Base-by-base conservation (phyloP, 30 jellyfish, hydroid and myxozoan genomes). In the Aurelia aurita region DNA sequence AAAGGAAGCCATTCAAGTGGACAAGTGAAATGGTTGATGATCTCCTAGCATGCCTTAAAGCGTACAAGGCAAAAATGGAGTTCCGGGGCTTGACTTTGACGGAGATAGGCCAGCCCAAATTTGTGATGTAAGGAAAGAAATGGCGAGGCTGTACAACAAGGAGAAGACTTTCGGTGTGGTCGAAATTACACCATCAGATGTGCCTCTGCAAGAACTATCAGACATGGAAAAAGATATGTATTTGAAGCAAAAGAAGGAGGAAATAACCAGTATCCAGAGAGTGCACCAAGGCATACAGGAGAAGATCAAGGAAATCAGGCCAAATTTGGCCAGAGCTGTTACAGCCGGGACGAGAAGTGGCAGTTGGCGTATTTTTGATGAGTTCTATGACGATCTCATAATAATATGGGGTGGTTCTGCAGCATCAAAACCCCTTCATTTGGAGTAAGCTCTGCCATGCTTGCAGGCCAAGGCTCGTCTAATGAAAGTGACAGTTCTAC, bases 381-480 rank as follows among this genome's bases (percentile, higher is more conserved):
- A 77, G 58, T 31, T 77, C 34, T 62, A 77, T 77, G 89, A 62
- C 22, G 66, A 77, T 27, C 79, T 77, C 12, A 57, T 58, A 58
- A 44, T 49, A 29, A 77, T 77, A 58, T 28, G 79, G 89, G 54
- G 67, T 77, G 89, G 89, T 44, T 77, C 89, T 60, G 79, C 79
- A 8, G 89, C 89, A 39, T 62, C 79, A 60, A 61, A 59, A 26
- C 79, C 79, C 49, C 79, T 60, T 39, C 79, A n/a, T 77, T 77
- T 77, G 80, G 89, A 58, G 67, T 77, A 21, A 77, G 79, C 89
- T 77, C 79, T 58, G 44, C 67, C 67, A 71, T 71, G 69, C 44
- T 71, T 71, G 26, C 83, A 28, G 80, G 14, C 61, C 58, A 71
- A 43, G 45, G 68, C 47, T 71, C 69, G 35, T 34, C 69, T 26